Conservation (phyloP, 2,888 invertebrate species). For the Capitulum mitella region DNA sequence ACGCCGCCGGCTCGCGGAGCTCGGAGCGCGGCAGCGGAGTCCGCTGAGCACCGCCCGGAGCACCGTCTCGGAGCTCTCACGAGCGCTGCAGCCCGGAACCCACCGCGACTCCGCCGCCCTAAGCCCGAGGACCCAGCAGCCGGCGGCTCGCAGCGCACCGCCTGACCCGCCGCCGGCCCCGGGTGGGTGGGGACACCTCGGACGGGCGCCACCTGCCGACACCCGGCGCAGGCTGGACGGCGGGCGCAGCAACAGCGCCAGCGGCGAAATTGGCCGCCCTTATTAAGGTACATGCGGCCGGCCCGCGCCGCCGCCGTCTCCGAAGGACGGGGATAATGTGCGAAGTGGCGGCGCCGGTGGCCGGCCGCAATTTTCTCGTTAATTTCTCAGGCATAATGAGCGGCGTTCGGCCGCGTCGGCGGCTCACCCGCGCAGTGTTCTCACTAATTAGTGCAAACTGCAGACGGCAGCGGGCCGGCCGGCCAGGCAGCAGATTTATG, state of each 20-base stretch:
- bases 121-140: background rate
- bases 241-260: background rate
- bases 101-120: no score
- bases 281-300: background rate
- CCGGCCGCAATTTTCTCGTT: background rate
- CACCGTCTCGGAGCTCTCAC: no score
- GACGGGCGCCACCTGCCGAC: no score
- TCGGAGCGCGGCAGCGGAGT: no score
- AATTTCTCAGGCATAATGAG: conserved; percentile 7
- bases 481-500: background rate
- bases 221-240: background rate
- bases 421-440: background rate
- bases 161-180: no score
- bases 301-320: background rate
- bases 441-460: conserved; percentile 16
- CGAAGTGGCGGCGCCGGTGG: background rate
- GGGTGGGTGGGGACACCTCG: no score
- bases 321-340: background rate
- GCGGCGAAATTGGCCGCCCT: background rate
- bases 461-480: background rate
- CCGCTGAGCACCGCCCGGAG: no score
- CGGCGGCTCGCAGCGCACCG: no score
- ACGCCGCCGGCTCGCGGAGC: no score
- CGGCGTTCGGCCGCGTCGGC: background rate
- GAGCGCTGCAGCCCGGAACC: no score